phyloP scores from a whole-genome alignment of 2,888 invertebrate species.

The Pycnomerus fuliginosus region DNA sequence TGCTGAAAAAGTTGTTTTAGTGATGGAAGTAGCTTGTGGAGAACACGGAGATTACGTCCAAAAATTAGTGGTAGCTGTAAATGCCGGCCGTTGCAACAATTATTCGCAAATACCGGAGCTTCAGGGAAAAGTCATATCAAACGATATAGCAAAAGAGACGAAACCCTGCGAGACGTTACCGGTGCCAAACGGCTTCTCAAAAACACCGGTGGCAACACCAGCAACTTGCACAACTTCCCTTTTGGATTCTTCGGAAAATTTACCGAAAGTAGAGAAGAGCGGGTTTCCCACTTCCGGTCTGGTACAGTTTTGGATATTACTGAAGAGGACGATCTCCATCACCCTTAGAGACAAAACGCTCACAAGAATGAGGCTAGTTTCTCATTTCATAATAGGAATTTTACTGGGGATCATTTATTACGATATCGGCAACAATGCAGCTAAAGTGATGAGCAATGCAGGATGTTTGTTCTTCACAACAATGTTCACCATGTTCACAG shows the following conservation, averaged over 20 bases:
- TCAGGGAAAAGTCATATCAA: constrained; percentile 52
- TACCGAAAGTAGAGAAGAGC: constrained; percentile 55
- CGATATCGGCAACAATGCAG: constrained; percentile 89
- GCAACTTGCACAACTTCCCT: constrained; percentile 57
- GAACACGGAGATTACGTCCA: constrained; percentile 91
- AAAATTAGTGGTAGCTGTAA: constrained; percentile 80
- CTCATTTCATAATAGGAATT: constrained; percentile 85
- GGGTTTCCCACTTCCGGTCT: constrained; percentile 81
- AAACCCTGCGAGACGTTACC: constrained; percentile 42
- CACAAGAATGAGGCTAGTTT: constrained; percentile 83
- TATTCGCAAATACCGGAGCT: constrained; percentile 48
- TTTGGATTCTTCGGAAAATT: constrained; percentile 49
- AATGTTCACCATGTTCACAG: constrained; percentile 95
- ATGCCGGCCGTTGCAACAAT: constrained; percentile 73
- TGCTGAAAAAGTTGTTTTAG: constrained; percentile 42
- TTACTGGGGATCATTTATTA: constrained; percentile 92
- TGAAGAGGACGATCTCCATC: constrained; percentile 80
- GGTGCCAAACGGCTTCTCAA: constrained; percentile 44
- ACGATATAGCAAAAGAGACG: constrained; percentile 58
- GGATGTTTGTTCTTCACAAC: constrained; percentile 96
- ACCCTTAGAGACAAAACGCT: constrained; percentile 84
- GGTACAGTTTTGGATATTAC: constrained; percentile 83
- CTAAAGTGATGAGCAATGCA: constrained; percentile 92
- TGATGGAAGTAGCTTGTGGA: constrained; percentile 94
- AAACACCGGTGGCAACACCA: constrained; percentile 47